These are phyloP conservation scores for Ibycter americanus DNA, from an alignment of 2,797 vertebrate genomes.

Conservation along the genomic window DNA sequence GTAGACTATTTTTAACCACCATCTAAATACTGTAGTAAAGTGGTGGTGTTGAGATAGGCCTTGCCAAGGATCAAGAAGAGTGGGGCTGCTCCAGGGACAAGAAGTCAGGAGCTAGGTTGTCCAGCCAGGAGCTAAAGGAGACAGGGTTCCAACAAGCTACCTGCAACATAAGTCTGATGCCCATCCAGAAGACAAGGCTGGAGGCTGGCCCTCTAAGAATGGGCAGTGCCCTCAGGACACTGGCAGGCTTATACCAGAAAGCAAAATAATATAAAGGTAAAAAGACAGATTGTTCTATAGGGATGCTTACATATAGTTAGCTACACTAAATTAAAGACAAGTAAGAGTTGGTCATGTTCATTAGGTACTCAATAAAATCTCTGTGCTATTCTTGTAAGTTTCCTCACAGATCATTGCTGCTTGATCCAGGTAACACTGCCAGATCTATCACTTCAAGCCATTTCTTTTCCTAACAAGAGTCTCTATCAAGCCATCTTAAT, in stretches of 20 bases:
- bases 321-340: not conserved
- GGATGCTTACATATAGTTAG: not conserved
- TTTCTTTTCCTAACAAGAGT: not conserved
- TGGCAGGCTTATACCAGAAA: not conserved
- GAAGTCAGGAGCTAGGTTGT: not conserved
- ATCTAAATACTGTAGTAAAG: not conserved
- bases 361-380: not conserved
- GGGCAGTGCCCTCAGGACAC: too few species aligned
- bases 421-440: not conserved
- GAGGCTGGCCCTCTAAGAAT: not conserved
- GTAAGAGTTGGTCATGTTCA: too few species aligned
- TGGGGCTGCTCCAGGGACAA: not conserved
- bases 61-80: not conserved
- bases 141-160: not conserved
- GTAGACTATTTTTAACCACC: not conserved
- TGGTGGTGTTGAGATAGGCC: not conserved
- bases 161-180: not conserved
- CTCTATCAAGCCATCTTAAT: not conserved
- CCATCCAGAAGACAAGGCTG: not conserved
- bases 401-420: not conserved
- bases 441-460: not conserved
- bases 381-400: not conserved
- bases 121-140: not conserved
- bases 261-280: not conserved
- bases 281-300: not conserved